Conservation (phyloP, 2,888 invertebrate species). For the Sinhomidia bicolor region DNA sequence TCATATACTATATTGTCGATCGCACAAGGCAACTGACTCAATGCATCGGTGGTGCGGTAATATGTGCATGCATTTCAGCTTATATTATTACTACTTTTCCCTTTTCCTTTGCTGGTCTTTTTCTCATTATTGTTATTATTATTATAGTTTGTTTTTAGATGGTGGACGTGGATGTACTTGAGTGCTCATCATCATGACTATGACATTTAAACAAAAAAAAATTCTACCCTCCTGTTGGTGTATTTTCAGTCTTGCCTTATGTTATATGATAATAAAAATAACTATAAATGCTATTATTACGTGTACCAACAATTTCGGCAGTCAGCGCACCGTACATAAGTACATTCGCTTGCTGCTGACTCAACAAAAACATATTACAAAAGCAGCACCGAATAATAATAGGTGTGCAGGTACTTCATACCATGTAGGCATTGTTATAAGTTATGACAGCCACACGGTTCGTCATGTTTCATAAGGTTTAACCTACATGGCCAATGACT, state of each 20-base stretch:
- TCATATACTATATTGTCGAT: not conserved
- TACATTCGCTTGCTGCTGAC: not conserved
- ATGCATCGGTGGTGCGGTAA: not conserved
- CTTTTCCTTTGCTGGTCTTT: not conserved
- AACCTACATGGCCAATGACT: conserved; percentile 39
- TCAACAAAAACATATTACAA: not conserved
- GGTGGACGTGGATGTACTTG: conserved; percentile 34
- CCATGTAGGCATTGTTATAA: not conserved
- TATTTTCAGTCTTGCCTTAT: not conserved
- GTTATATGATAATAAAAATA: not conserved
- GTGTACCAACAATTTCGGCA: not conserved
- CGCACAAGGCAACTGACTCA: not conserved
- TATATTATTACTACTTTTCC: not conserved
- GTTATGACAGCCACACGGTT: too few relatives aligned
- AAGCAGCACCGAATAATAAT: not conserved
- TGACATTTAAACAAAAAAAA: conserved; percentile 41
- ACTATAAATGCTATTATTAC: not conserved
- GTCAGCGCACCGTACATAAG: not conserved
- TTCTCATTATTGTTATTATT: not conserved
- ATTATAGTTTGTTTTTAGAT: not conserved
- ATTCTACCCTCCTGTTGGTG: not conserved
- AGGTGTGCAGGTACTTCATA: not conserved
- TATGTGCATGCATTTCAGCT: not conserved
- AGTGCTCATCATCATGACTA: conserved; percentile 32
- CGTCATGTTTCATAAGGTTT: conserved; percentile 47